These are phyloP conservation scores for Sandelia bainsii DNA, from an alignment of 2,797 vertebrate genomes.

Conservation along the genomic window DNA sequence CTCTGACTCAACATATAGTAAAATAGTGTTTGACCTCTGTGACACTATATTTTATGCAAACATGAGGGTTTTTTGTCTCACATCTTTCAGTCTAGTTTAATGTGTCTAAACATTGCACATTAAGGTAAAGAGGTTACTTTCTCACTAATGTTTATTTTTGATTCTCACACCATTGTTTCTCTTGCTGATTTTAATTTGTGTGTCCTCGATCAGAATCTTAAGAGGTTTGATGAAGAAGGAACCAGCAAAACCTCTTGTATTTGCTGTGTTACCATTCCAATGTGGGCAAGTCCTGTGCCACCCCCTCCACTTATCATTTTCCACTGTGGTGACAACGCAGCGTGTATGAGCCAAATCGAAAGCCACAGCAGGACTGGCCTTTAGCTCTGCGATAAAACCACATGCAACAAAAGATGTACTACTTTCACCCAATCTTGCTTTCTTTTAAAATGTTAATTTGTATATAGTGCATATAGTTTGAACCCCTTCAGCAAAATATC, in stretches of 20 bases:
- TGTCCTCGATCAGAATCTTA: neutral
- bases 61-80: too few relatives aligned
- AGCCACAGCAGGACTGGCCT: constrained; percentile 1
- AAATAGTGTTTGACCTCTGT: too few relatives aligned
- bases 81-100: too few relatives aligned
- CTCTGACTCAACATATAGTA: too few relatives aligned
- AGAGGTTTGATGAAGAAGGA: neutral
- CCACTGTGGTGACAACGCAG: neutral
- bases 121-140: neutral
- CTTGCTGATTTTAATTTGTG: neutral
- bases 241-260: neutral
- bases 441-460: too few relatives aligned
- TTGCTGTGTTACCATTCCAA: neutral
- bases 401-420: neutral
- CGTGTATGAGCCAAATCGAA: neutral
- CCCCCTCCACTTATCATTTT: neutral
- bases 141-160: neutral
- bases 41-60: too few relatives aligned
- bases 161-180: neutral
- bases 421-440: too few relatives aligned
- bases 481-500: too few relatives aligned
- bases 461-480: too few relatives aligned
- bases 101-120: neutral
- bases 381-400: neutral
- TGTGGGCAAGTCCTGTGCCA: neutral